Conservation (phyloP, 2,888 invertebrate genomes). For the Loripinus fragilis region DNA sequence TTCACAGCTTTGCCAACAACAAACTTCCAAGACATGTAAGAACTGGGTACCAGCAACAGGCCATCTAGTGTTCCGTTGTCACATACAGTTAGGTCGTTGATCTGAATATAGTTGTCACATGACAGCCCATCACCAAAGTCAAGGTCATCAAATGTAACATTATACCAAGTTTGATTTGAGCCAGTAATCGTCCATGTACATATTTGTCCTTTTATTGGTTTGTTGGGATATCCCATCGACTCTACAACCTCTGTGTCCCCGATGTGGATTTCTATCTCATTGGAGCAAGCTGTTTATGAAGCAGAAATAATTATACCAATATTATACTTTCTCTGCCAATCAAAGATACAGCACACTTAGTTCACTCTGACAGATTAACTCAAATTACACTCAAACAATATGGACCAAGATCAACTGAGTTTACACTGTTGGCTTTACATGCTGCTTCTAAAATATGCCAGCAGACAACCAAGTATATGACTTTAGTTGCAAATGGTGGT, state of each 20-base stretch:
- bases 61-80: conserved; percentile 3
- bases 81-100: background rate
- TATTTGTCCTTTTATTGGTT: background rate
- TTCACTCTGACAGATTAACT: too few species aligned
- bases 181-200: conserved; percentile 9
- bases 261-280: background rate
- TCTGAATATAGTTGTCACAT: conserved; percentile 5
- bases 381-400: too few species aligned
- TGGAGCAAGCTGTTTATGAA: background rate
- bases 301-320: background rate
- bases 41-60: background rate
- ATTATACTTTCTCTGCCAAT: too few species aligned
- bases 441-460: too few species aligned
- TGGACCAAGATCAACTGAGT: too few species aligned
- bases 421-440: too few species aligned
- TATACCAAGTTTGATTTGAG: conserved; percentile 10
- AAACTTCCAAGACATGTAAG: background rate
- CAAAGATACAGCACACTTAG: too few species aligned
- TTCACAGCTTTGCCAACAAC: background rate
- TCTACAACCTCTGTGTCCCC: background rate
- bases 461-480: too few species aligned
- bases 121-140: background rate
- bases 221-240: conserved; percentile 11
- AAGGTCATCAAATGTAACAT: background rate
- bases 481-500: too few species aligned